These are phyloP conservation scores for Oncorhynchus nerka DNA, from an alignment of 2,113 vertebrate species.

Conservation along the genomic window DNA sequence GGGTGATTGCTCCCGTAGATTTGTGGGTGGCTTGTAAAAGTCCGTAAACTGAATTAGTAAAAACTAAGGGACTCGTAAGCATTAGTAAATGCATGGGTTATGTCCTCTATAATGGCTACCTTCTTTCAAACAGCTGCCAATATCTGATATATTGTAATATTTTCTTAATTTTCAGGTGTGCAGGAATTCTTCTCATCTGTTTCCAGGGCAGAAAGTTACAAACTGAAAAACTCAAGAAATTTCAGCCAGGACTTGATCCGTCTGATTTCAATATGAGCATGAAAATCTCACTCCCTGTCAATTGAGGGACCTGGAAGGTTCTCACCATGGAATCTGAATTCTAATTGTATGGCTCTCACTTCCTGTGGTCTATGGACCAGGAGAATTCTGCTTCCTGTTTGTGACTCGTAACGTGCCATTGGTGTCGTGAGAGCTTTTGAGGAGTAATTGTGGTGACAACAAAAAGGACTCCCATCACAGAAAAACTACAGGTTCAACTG, in stretches of 20 bases:
- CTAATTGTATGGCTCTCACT: constrained; percentile 16
- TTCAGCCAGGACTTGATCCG: constrained; percentile 54
- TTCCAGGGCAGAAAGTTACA: constrained; percentile 68
- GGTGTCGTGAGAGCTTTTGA: constrained; percentile 74
- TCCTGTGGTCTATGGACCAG: constrained; percentile 43
- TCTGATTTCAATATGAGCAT: constrained; percentile 96
- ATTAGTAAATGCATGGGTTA: background rate
- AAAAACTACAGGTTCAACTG: constrained; percentile 66
- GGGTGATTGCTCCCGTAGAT: background rate
- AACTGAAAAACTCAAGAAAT: constrained; percentile 63
- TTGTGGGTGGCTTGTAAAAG: background rate
- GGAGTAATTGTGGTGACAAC: constrained; percentile 67
- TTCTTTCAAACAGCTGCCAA: background rate
- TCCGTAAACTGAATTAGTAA: background rate
- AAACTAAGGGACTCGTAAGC: background rate
- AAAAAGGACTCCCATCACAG: constrained; percentile 61
- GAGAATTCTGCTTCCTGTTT: constrained; percentile 61
- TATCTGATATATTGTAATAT: background rate
- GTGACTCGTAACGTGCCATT: constrained; percentile 75
- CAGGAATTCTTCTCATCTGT: constrained; percentile 52
- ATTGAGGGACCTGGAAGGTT: constrained; percentile 58
- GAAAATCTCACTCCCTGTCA: constrained; percentile 84
- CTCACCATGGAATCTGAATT: background rate
- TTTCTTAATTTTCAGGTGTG: constrained; percentile 42
- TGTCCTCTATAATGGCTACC: too few species aligned